Conservation (phyloP, 2,888 invertebrate genomes). For the Isoperla grammatica region DNA sequence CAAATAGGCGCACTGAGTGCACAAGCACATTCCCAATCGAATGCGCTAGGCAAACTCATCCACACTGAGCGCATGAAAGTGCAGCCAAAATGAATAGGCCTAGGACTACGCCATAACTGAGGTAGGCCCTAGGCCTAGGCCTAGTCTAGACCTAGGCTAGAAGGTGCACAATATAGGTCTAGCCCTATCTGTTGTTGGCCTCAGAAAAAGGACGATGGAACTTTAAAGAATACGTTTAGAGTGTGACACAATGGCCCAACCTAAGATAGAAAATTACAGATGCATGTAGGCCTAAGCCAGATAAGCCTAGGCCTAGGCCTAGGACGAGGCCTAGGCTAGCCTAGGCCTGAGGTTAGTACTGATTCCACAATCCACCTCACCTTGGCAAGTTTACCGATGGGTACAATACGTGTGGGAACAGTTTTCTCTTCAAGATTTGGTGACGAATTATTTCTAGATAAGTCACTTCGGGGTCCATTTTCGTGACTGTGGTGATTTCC, state of each 20-base stretch:
- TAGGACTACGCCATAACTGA: too few species aligned
- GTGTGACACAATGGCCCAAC: too few species aligned
- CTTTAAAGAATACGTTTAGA: too few species aligned
- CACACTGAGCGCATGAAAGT: too few species aligned
- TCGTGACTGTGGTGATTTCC: conserved; percentile 35
- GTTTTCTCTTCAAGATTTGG: conserved; percentile 60
- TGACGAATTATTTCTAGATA: conserved; percentile 59
- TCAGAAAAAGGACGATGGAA: too few species aligned
- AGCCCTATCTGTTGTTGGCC: too few species aligned
- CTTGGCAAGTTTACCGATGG: conserved; percentile 71
- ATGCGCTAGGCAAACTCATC: too few species aligned
- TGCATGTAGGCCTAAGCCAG: neutral
- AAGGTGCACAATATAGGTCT: too few species aligned
- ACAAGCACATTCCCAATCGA: too few species aligned
- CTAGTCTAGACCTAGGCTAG: neutral
- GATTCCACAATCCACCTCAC: conserved; percentile 42
- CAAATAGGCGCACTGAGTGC: too few species aligned
- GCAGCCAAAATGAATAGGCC: too few species aligned
- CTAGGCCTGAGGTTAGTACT: too few species aligned
- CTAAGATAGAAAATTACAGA: neutral
- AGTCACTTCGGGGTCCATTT: conserved; percentile 1
- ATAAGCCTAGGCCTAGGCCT: neutral
- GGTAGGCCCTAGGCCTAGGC: neutral
- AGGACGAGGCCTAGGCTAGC: neutral
- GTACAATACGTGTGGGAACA: conserved; percentile 55